Percentiles rank a stretch among this genome's conserved stretches.
These are phyloP conservation scores for Papilio helenus DNA, from an alignment of 1,140 invertebrate genomes.

Conservation along the genomic window DNA sequence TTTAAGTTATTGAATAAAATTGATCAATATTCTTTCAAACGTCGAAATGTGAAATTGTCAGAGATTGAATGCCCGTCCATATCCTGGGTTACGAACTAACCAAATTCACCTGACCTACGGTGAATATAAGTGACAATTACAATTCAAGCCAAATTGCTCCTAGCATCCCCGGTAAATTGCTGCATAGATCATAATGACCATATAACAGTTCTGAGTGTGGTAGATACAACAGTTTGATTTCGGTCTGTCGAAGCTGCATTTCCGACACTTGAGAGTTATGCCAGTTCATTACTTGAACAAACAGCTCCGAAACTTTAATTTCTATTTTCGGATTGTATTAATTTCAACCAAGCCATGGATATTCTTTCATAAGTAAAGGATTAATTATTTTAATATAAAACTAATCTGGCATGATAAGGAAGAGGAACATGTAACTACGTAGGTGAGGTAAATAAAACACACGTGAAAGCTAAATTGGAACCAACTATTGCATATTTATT, in stretches of 20 bases:
- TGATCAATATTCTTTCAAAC: too few relatives aligned
- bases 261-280: too few relatives aligned
- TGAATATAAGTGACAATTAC: too few relatives aligned
- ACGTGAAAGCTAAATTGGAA: slow-evolving; percentile 71
- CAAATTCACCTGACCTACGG: too few relatives aligned
- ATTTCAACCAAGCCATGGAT: too few relatives aligned
- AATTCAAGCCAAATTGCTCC: neutral
- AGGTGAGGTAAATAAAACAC: slow-evolving; percentile 62
- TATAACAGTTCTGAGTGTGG: neutral
- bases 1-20: too few relatives aligned
- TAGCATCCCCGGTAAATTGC: neutral
- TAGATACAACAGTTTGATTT: neutral
- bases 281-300: too few relatives aligned
- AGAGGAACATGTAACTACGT: neutral
- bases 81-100: too few relatives aligned
- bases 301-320: too few relatives aligned
- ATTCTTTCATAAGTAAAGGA: neutral
- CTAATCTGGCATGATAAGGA: neutral
- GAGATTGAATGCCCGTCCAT: too few relatives aligned
- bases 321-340: too few relatives aligned
- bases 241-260: neutral
- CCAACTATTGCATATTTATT: slow-evolving; percentile 83
- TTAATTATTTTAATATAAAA: neutral
- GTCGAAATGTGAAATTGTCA: too few relatives aligned
- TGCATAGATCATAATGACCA: neutral